Evolutionary conservation across 2,797 vertebrate species (phyloP).

Genomic region (Prionace glauca): DNA sequence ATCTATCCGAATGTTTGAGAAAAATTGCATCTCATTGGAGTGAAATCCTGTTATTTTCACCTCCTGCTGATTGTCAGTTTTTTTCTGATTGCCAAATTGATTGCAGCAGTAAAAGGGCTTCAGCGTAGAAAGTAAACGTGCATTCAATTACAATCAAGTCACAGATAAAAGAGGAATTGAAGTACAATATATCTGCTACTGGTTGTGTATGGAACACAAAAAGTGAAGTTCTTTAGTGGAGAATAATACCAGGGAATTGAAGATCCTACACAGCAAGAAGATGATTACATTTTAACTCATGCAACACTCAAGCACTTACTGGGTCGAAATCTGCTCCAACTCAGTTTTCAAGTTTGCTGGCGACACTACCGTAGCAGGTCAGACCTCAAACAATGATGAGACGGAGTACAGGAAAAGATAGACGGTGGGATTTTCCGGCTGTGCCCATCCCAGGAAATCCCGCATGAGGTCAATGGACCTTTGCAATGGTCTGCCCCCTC

Average conservation of each 20-base stretch:
- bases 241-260: not conserved
- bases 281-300: not conserved
- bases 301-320: not conserved
- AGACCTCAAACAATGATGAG: too few relatives aligned
- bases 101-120: constrained; percentile 6
- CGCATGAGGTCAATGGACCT: too few relatives aligned
- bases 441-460: too few relatives aligned
- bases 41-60: constrained; percentile 32
- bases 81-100: constrained; percentile 25
- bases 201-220: not conserved
- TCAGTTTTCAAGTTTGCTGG: too few relatives aligned
- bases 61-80: constrained; percentile 17
- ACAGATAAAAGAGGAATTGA: constrained; percentile 25
- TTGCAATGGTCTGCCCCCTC: too few relatives aligned
- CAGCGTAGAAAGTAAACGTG: not conserved
- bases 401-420: too few relatives aligned
- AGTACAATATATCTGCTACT: not conserved
- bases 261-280: not conserved
- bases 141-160: constrained; percentile 31
- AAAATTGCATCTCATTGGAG: not conserved
- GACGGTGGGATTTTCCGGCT: too few relatives aligned
- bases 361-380: too few relatives aligned
- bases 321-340: too few relatives aligned
- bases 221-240: not conserved
- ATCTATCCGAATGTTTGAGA: not conserved